Conservation (phyloP, 2,113 vertebrate species). For the Bubalus kerabau region DNA sequence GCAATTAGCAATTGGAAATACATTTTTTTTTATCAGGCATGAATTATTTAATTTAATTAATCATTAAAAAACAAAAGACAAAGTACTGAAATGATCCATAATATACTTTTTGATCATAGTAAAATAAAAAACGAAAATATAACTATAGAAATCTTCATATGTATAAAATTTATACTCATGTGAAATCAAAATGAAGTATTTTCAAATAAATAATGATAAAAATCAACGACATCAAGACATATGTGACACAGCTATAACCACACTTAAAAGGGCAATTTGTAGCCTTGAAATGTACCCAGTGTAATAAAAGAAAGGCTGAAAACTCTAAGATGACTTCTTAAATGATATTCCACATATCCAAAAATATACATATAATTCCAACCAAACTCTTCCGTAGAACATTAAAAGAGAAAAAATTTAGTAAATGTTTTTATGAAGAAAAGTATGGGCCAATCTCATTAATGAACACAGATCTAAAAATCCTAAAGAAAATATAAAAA, state of each 20-base stretch:
- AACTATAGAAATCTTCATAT: neutral
- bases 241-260: neutral
- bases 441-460: neutral
- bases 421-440: neutral
- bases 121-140: neutral
- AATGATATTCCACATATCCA: neutral
- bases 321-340: neutral
- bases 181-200: neutral
- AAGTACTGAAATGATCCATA: neutral
- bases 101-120: neutral
- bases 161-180: neutral
- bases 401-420: neutral
- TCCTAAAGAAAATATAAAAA: neutral
- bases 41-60: neutral
- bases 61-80: neutral
- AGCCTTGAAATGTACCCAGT: neutral
- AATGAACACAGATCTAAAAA: neutral
- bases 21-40: neutral
- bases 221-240: neutral
- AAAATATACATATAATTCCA: neutral
- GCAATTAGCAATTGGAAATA: neutral
- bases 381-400: neutral
- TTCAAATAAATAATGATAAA: neutral
- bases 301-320: neutral
- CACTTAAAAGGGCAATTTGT: neutral